Conservation (phyloP, 1,140 invertebrate species). For the Bombus superbus region DNA sequence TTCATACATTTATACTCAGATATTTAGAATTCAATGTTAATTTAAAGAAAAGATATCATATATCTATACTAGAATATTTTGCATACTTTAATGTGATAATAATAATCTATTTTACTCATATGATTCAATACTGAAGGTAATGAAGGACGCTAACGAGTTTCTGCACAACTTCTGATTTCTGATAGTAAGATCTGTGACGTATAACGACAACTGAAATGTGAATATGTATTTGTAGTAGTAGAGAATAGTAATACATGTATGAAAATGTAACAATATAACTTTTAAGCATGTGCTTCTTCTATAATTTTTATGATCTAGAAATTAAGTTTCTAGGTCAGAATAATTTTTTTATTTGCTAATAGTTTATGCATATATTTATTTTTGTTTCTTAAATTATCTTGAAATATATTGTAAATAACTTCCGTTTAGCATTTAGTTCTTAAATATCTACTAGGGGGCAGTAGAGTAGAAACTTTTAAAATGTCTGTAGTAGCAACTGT, state of each 20-base stretch:
- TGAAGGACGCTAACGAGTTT: background rate
- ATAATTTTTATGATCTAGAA: background rate
- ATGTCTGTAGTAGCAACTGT: background rate
- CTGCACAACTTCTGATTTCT: background rate
- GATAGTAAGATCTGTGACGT: background rate
- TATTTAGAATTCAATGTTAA: background rate
- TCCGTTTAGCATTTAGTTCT: slow-evolving; percentile 1
- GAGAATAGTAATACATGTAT: background rate
- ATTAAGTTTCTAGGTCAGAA: background rate
- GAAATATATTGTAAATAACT: background rate
- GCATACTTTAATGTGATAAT: background rate
- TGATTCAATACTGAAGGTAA: background rate
- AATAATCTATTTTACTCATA: background rate
- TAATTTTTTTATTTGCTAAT: background rate
- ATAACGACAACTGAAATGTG: background rate
- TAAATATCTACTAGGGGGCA: background rate
- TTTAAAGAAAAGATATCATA: background rate
- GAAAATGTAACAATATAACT: background rate
- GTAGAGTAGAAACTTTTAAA: slow-evolving; percentile 18
- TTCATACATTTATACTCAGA: no score
- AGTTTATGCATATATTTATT: background rate
- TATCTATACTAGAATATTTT: background rate
- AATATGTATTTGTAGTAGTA: background rate
- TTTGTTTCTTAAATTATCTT: background rate
- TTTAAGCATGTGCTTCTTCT: background rate